Evolutionary conservation across 2,888 invertebrate genomes (phyloP).

Genomic region (Epirrhoe alternata): DNA sequence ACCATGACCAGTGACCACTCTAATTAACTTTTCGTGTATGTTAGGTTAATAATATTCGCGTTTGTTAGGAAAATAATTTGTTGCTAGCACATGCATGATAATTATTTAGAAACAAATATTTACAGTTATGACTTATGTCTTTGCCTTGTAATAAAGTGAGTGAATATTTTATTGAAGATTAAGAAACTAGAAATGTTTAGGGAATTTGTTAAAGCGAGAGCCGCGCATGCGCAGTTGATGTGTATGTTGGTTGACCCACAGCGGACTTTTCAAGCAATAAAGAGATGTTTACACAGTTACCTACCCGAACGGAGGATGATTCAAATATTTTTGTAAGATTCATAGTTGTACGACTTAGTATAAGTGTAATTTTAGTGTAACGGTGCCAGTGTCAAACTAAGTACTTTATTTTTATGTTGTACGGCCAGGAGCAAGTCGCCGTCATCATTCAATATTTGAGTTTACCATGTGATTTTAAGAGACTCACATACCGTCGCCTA

Average conservation of each 20-base stretch:
- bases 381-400: slow-evolving; percentile 44
- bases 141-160: not conserved
- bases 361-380: slow-evolving; percentile 33
- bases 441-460: slow-evolving; percentile 8
- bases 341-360: slow-evolving; percentile 43
- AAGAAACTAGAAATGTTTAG: not conserved
- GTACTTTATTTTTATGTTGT: slow-evolving; percentile 32
- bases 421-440: slow-evolving; percentile 32
- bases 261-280: slow-evolving; percentile 9
- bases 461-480: slow-evolving; percentile 41
- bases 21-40: not conserved
- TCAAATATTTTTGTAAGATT: slow-evolving; percentile 36
- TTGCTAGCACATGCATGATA: not conserved
- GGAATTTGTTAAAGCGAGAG: not conserved
- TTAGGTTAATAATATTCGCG: not conserved
- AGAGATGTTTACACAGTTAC: slow-evolving; percentile 43
- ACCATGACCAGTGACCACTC: not conserved
- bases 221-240: not conserved
- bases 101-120: not conserved
- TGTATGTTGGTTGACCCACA: not conserved
- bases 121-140: not conserved
- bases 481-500: slow-evolving; percentile 48
- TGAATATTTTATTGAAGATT: not conserved
- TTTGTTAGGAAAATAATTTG: not conserved
- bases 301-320: slow-evolving; percentile 34